Percentiles rank a stretch among this genome's conserved stretches.
These are phyloP conservation scores for Pedicia rivosa DNA, from an alignment of 2,888 invertebrate genomes.

Conservation along the genomic window DNA sequence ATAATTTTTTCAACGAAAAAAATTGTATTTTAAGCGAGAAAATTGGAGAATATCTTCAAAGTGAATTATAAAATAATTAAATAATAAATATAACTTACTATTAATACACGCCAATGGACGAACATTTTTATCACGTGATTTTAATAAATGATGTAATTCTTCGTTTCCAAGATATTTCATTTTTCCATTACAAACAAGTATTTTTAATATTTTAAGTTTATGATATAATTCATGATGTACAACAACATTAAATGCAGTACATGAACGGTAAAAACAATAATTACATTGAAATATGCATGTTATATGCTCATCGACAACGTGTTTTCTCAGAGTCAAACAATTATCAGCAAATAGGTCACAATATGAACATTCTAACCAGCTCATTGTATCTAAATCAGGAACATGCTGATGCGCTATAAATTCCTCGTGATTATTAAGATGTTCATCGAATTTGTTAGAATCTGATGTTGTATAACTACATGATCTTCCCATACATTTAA, in stretches of 20 bases:
- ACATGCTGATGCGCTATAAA: slow-evolving; percentile 8
- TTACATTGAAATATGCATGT: slow-evolving; percentile 44
- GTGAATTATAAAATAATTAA: slow-evolving; percentile 7
- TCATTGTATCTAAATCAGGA: slow-evolving; percentile 22
- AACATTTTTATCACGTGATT: slow-evolving; percentile 12
- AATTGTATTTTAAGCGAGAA: too few species aligned
- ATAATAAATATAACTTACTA: slow-evolving; percentile 8
- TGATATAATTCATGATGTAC: slow-evolving; percentile 11
- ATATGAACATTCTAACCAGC: slow-evolving; percentile 40
- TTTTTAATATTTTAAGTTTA: background rate
- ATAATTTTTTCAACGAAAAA: slow-evolving; percentile 13
- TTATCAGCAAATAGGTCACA: slow-evolving; percentile 34
- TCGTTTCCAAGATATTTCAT: slow-evolving; percentile 7
- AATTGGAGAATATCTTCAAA: too few species aligned
- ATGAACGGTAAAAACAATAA: slow-evolving; percentile 50
- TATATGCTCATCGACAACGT: slow-evolving; percentile 44
- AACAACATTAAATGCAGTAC: slow-evolving; percentile 8
- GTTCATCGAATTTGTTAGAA: slow-evolving; percentile 24
- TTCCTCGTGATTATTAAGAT: slow-evolving; percentile 25
- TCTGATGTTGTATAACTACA: slow-evolving; percentile 33
- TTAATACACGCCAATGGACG: slow-evolving; percentile 8
- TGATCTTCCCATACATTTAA: slow-evolving; percentile 37
- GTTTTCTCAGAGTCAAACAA: slow-evolving; percentile 34
- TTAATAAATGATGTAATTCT: slow-evolving; percentile 8
- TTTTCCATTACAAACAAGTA: background rate